Evolutionary conservation across 2,888 invertebrate species (phyloP).

Genomic region (Ophraella communa): DNA sequence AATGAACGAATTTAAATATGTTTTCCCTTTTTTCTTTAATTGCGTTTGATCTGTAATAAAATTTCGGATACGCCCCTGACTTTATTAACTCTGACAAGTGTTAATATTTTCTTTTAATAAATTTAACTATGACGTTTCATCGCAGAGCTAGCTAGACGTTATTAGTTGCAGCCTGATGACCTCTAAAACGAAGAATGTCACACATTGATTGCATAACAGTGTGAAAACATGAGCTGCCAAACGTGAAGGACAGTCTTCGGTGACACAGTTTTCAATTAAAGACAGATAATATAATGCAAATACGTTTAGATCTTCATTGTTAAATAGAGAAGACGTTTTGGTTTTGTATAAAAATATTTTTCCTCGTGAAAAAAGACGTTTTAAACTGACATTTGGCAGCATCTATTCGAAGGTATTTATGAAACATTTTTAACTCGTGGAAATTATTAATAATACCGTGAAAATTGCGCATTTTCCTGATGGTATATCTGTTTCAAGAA

Average conservation of each 20-base stretch:
- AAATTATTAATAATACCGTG: too few species aligned
- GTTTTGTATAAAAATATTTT: neutral
- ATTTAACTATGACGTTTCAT: slow-evolving; percentile 40
- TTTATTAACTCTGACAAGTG: slow-evolving; percentile 21
- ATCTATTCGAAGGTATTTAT: slow-evolving; percentile 15
- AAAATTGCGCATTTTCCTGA: slow-evolving; percentile 6
- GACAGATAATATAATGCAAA: neutral
- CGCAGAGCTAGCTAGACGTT: slow-evolving; percentile 41
- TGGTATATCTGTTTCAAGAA: neutral
- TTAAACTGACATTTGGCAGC: neutral
- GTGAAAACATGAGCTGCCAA: slow-evolving; percentile 45
- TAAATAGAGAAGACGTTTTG: neutral
- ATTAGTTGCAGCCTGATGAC: slow-evolving; percentile 46
- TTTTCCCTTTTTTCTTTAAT: too few species aligned
- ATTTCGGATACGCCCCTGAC: too few species aligned
- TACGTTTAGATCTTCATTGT: too few species aligned
- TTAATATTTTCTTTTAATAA: slow-evolving; percentile 25
- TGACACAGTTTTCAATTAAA: slow-evolving; percentile 39
- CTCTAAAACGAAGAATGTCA: slow-evolving; percentile 53
- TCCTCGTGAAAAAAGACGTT: slow-evolving; percentile 10
- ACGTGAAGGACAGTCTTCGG: slow-evolving; percentile 52
- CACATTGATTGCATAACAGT: slow-evolving; percentile 49
- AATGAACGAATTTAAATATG: too few species aligned
- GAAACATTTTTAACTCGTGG: neutral
- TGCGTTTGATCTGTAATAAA: too few species aligned